These are phyloP conservation scores for Eulemur macaco DNA, from an alignment of 2,113 vertebrate species.

Conservation along the genomic window DNA sequence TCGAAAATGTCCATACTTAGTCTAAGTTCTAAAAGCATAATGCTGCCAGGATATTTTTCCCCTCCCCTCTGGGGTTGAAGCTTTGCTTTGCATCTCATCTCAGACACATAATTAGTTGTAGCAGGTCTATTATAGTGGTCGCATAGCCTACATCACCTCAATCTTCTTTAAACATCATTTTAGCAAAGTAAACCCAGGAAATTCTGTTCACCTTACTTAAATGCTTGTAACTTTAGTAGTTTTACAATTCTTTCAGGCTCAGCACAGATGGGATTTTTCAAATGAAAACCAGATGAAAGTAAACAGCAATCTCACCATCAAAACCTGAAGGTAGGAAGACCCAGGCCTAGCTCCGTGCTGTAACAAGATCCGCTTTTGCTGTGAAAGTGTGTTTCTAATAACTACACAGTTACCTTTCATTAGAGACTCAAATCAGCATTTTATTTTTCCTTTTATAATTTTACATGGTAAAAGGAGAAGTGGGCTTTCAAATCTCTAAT, in stretches of 20 bases:
- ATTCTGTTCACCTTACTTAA: conserved; percentile 83
- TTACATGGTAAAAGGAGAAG: conserved; percentile 70
- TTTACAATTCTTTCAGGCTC: conserved; percentile 79
- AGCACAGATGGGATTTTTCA: conserved; percentile 80
- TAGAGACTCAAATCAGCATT: conserved; percentile 69
- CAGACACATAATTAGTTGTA: conserved; percentile 79
- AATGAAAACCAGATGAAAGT: conserved; percentile 83
- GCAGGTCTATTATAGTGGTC: conserved; percentile 71
- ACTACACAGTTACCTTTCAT: conserved; percentile 76
- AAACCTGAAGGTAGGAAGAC: conserved; percentile 71
- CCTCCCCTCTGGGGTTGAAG: conserved; percentile 38
- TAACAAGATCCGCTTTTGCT: conserved; percentile 64
- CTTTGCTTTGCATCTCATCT: conserved; percentile 79
- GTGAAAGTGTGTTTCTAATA: conserved; percentile 75
- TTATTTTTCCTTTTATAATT: conserved; percentile 66
- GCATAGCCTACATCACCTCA: conserved; percentile 73
- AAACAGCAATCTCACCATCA: conserved; percentile 70
- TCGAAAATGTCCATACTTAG: conserved; percentile 62
- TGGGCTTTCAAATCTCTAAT: conserved; percentile 69
- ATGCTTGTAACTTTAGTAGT: conserved; percentile 79
- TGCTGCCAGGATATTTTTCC: conserved; percentile 33
- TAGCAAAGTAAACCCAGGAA: conserved; percentile 81
- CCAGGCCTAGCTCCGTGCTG: conserved; percentile 22
- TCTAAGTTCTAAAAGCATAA: conserved; percentile 38
- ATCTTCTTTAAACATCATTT: conserved; percentile 83